These are phyloP conservation scores for Platypus cylindrus DNA, from an alignment of 2,888 invertebrate genomes.

Conservation along the genomic window DNA sequence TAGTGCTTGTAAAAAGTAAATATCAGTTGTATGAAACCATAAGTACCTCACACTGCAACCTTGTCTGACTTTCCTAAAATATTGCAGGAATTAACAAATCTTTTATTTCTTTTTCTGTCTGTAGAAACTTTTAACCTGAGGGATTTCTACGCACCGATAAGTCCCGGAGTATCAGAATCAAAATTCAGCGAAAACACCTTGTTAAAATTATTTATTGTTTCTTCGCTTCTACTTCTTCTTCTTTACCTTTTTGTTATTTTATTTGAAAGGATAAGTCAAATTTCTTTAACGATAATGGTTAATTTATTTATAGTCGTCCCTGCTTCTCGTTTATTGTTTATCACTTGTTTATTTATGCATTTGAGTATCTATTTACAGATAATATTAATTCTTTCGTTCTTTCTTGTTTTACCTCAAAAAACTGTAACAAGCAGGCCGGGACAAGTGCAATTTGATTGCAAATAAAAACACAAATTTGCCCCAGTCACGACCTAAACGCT, in stretches of 20 bases:
- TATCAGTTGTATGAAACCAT: no score
- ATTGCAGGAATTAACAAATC: no score
- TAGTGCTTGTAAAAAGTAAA: no score
- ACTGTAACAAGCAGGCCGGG: constrained; percentile 42
- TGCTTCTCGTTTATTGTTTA: neutral
- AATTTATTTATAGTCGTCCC: constrained; percentile 12
- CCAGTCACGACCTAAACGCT: constrained; percentile 41
- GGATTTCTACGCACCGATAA: constrained; percentile 2
- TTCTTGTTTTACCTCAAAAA: neutral
- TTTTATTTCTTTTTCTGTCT: no score
- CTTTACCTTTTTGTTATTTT: no score
- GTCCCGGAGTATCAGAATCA: constrained; percentile 4
- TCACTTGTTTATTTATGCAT: no score
- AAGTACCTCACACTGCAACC: no score
- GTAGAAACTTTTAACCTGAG: no score
- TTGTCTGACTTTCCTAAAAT: no score
- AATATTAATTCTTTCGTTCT: no score
- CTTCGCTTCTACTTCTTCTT: no score
- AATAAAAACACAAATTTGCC: constrained; percentile 42
- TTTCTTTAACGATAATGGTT: constrained; percentile 15
- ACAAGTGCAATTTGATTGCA: constrained; percentile 49
- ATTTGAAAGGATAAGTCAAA: constrained; percentile 12
- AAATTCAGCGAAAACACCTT: constrained; percentile 7
- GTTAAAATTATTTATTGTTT: constrained; percentile 16
- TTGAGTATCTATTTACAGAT: no score